These are phyloP conservation scores for Nothoprocta perdicaria DNA, from an alignment of 2,113 vertebrate genomes.

Conservation along the genomic window DNA sequence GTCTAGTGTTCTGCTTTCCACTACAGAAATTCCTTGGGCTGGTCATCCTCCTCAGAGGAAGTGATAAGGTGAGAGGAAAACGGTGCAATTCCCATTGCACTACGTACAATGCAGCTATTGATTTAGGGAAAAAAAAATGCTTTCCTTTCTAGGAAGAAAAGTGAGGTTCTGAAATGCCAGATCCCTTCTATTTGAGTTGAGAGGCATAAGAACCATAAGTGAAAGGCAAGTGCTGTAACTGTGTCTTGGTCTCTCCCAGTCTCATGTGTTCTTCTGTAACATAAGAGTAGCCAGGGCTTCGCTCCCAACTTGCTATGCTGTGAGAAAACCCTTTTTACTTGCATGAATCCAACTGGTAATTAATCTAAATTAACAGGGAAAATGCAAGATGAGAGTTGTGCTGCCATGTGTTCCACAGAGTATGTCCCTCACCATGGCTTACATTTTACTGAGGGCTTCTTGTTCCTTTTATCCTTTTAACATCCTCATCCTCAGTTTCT, in stretches of 20 bases:
- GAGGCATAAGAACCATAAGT: accelerated
- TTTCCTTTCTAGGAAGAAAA: neutral
- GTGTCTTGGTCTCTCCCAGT: neutral
- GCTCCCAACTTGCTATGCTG: neutral
- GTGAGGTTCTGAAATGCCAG: neutral
- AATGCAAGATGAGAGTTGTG: neutral
- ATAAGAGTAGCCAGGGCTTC: neutral
- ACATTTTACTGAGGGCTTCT: neutral
- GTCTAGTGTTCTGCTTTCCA: neutral
- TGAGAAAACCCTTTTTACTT: neutral
- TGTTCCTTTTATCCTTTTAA: neutral
- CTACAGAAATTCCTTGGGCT: neutral
- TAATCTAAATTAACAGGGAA: neutral
- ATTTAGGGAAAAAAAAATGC: neutral
- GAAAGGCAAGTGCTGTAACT: neutral
- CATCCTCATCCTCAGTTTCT: neutral
- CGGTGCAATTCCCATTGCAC: neutral
- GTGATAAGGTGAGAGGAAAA: neutral
- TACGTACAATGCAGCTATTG: neutral
- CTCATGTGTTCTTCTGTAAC: neutral
- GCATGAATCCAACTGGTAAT: neutral
- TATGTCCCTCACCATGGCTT: neutral
- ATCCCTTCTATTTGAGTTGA: neutral
- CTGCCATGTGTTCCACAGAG: neutral
- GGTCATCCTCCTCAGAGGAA: neutral